A percentile compares a stretch with the other conserved stretches of the same genome.
Evolutionary conservation across 2,113 vertebrate species (phyloP).

Genomic region (Chionis minor): DNA sequence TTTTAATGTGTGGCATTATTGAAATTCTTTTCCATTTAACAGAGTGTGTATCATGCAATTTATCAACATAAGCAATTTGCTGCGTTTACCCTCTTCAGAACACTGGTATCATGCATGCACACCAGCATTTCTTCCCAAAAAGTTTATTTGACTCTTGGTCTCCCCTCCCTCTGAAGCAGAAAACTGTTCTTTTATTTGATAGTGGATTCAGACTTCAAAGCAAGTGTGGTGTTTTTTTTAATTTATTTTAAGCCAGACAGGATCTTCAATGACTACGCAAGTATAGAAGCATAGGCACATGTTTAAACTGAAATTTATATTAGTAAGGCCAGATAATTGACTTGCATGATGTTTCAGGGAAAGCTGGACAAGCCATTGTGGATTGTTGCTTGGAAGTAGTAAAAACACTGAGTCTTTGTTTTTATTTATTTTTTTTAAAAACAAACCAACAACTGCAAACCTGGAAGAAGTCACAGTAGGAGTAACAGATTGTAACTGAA

Average conservation of each 20-base stretch:
- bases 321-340: neutral
- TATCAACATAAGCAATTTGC: neutral
- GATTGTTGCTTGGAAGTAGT: neutral
- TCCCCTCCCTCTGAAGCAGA: neutral
- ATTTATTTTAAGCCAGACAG: neutral
- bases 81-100: neutral
- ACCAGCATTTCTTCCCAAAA: neutral
- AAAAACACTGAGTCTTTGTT: neutral
- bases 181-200: neutral
- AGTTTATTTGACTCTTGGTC: neutral
- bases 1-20: neutral
- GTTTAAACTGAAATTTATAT: neutral
- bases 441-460: too few relatives aligned
- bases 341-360: neutral
- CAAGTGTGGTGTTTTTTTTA: neutral
- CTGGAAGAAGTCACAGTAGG: neutral
- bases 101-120: neutral
- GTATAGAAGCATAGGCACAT: neutral
- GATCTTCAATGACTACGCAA: neutral
- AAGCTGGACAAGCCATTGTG: neutral
- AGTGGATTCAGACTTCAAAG: neutral
- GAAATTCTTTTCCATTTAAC: neutral
- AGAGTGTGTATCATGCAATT: neutral
- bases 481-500: neutral
- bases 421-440: too few relatives aligned